Conservation (phyloP, 2,888 invertebrate species). For the Rhingia rostrata region DNA sequence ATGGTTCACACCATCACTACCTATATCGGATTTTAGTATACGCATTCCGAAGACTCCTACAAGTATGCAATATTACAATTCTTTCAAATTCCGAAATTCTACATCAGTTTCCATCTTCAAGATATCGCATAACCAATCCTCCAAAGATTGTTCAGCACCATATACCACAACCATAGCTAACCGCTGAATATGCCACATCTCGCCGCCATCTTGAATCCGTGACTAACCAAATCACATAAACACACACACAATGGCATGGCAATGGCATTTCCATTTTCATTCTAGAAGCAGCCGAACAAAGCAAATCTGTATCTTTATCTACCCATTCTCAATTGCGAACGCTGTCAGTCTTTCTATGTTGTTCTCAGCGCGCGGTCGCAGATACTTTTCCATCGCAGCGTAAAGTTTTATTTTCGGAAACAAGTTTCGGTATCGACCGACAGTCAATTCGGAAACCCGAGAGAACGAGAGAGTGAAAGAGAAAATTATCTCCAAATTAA, state of each 20-base stretch:
- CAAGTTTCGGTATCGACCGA: conserved; percentile 56
- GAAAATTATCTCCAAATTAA: conserved; percentile 31
- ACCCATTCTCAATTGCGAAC: conserved; percentile 48
- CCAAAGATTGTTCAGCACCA: neutral
- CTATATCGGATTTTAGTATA: too few relatives aligned
- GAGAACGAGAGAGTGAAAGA: conserved; percentile 40
- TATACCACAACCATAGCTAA: neutral
- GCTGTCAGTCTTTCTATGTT: conserved; percentile 50
- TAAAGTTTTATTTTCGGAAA: conserved; percentile 59
- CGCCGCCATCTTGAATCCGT: neutral
- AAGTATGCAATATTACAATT: too few relatives aligned
- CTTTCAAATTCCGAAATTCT: too few relatives aligned
- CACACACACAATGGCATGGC: neutral
- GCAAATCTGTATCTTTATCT: conserved; percentile 48
- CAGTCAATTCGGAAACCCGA: conserved; percentile 40
- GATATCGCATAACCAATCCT: neutral
- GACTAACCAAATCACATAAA: neutral
- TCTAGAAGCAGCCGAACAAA: neutral
- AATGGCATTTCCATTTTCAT: neutral
- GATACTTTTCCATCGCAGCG: conserved; percentile 22
- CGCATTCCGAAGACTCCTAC: too few relatives aligned
- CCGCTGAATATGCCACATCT: conserved; percentile 15
- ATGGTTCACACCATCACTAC: too few relatives aligned
- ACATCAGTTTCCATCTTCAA: too few relatives aligned
- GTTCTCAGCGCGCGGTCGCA: conserved; percentile 72